Conservation (phyloP, 2,113 vertebrate genomes). For the Salvelinus alpinus region DNA sequence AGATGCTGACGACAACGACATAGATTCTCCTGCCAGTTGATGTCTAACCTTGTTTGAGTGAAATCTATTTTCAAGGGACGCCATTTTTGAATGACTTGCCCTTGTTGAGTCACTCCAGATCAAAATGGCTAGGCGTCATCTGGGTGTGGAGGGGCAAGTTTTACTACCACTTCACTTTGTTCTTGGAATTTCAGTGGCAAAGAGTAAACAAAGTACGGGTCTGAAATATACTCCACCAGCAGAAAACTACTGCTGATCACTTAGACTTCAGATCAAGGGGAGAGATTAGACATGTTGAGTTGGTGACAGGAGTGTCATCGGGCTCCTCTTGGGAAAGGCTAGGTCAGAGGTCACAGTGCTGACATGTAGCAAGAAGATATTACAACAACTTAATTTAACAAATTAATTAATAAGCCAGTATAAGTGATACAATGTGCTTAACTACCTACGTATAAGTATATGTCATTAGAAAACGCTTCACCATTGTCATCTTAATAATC, state of each 20-base stretch:
- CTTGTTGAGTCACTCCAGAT: slow-evolving; percentile 22
- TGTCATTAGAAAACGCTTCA: too few relatives aligned
- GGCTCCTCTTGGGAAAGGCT: too few relatives aligned
- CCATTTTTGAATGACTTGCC: neutral
- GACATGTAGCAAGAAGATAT: too few relatives aligned
- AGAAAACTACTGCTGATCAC: slow-evolving; percentile 25
- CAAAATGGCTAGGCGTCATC: slow-evolving; percentile 16
- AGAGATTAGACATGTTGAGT: too few relatives aligned
- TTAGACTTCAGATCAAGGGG: slow-evolving; percentile 17
- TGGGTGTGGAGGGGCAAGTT: slow-evolving; percentile 35
- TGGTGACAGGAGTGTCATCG: too few relatives aligned
- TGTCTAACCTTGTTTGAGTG: slow-evolving; percentile 33
- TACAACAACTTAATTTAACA: too few relatives aligned
- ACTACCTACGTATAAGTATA: too few relatives aligned
- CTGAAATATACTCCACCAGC: slow-evolving; percentile 34
- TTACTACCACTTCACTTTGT: slow-evolving; percentile 27
- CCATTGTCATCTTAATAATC: too few relatives aligned
- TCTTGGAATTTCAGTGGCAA: slow-evolving; percentile 53
- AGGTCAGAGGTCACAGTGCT: too few relatives aligned
- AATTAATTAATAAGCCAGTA: too few relatives aligned
- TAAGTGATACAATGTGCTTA: too few relatives aligned
- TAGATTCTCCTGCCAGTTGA: neutral
- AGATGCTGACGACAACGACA: slow-evolving; percentile 15
- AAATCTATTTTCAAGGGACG: slow-evolving; percentile 12
- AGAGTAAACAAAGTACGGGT: slow-evolving; percentile 31